Evolutionary conservation across 2,888 invertebrate species (phyloP), one percentile per base, ranked within the genome.

Genomic region (Allolobophora icterica): DNA sequence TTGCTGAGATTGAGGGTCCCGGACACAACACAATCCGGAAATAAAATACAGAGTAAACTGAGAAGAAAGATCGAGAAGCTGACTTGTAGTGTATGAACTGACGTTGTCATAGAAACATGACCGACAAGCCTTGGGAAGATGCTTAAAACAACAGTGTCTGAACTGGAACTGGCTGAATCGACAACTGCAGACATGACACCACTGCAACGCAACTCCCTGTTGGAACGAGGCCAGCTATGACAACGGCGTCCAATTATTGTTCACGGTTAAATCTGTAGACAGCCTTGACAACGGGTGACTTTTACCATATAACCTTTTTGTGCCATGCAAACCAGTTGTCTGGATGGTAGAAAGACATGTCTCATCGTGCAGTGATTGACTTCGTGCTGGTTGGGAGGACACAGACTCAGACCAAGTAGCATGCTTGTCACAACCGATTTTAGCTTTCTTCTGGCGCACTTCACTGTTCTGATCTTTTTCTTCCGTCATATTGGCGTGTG

Each of bases 1-100:
- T 24, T 52, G 24, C 2, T n/a, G 71, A 71, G 71, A 71, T 71
- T 71, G 11, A 71, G 71, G n/a, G 71, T 71, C 71, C 6, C 1
- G 71, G n/a, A 15, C 42, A 52, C 52, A 71, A 71, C 30, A n/a
- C 1, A 30, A 71, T n/a, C n/a, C 6, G 11, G 71, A 71, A 71
- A 71, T 71, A 71, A 71, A 71, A 71, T 71, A 71, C 71, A n/a
- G 11, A 71, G 71, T 71, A 71, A 71, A 71, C 71, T 71, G 71
- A 71, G 71, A 71, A 71, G 71, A 71, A 71, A 71, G 71, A 71
- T 71, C 71, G n/a, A 71, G 71, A 71, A 71, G 71, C n/a, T 71
- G 71, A 71, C 71, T 71, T 71, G 71, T n/a, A 71, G n/a, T 71
- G n/a, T 8, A 71, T 71, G n/a, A 71, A 71, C 71, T 71, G 71